These are phyloP conservation scores for Rhizoglyphus robini DNA, from an alignment of 1,140 invertebrate species.

Conservation along the genomic window DNA sequence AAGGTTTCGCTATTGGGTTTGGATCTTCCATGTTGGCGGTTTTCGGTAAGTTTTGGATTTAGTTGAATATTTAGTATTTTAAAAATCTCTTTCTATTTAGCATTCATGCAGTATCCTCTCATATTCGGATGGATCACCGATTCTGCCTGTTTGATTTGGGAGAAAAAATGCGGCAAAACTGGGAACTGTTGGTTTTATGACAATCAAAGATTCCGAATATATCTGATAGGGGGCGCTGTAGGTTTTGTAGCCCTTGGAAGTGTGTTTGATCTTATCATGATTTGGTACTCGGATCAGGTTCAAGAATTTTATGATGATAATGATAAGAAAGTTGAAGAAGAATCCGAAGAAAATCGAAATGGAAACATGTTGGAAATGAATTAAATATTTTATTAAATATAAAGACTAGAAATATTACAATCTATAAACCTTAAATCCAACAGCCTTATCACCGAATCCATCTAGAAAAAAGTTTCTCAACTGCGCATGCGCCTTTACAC, in stretches of 20 bases:
- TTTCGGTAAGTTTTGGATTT: not conserved
- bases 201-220: slow-evolving; percentile 27
- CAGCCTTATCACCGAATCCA: too few species aligned
- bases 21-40: not conserved
- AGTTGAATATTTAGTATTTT: not conserved
- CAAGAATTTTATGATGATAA: slow-evolving; percentile 13
- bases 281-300: not conserved
- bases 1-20: slow-evolving; percentile 23
- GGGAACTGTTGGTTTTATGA: slow-evolving; percentile 34
- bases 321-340: too few species aligned
- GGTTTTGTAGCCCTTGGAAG: slow-evolving; percentile 21
- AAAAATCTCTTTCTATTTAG: slow-evolving; percentile 23
- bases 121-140: slow-evolving; percentile 32
- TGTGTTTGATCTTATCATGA: slow-evolving; percentile 23
- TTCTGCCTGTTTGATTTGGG: slow-evolving; percentile 31
- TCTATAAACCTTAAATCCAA: too few species aligned
- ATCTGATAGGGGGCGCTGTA: slow-evolving; percentile 25
- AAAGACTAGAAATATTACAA: too few species aligned
- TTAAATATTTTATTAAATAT: too few species aligned
- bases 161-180: slow-evolving; percentile 27
- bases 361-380: too few species aligned
- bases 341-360: too few species aligned
- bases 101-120: slow-evolving; percentile 33
- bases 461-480: too few species aligned
- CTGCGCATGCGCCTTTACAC: too few species aligned